A percentile compares a stretch with the other conserved stretches of the same genome.
These are phyloP conservation scores for Atherinomorus stipes DNA, from an alignment of 2,113 vertebrate species.

Conservation along the genomic window DNA sequence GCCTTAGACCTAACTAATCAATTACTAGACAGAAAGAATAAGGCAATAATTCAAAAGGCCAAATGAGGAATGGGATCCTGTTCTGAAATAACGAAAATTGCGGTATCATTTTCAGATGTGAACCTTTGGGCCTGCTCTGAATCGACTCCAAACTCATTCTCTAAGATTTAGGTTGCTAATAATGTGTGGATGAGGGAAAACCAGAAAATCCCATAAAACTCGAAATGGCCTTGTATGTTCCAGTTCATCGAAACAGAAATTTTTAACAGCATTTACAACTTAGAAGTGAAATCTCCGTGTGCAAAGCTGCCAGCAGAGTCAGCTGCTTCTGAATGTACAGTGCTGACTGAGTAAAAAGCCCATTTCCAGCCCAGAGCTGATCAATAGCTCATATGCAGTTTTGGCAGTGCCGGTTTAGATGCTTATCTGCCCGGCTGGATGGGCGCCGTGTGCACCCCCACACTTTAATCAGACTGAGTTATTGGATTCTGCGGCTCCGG, in stretches of 20 bases:
- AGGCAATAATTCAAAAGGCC: too few species aligned
- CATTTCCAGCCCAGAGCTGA: conserved; percentile 20
- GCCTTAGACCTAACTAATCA: not conserved
- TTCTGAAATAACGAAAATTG: not conserved
- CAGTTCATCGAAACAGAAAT: not conserved
- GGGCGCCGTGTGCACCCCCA: conserved; percentile 29
- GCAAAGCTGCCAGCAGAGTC: conserved; percentile 17
- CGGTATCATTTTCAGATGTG: not conserved
- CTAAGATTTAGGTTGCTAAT: too few species aligned
- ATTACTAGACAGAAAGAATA: not conserved
- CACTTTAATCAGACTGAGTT: conserved; percentile 55
- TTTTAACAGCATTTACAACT: conserved; percentile 22
- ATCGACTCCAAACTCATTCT: too few species aligned
- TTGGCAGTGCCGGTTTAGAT: conserved; percentile 26
- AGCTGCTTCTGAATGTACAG: conserved; percentile 28
- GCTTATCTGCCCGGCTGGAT: conserved; percentile 10
- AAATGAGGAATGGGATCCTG: not conserved
- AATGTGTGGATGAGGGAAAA: not conserved
- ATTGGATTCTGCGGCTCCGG: conserved; percentile 21
- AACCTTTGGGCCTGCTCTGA: not conserved
- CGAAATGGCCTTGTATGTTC: not conserved
- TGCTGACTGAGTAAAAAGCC: conserved; percentile 21
- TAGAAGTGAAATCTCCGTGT: conserved; percentile 10
- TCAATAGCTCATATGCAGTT: conserved; percentile 58
- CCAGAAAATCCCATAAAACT: conserved; percentile 6